These are phyloP conservation scores for Jordanella pulchra DNA, from an alignment of 2,797 vertebrate species.

Conservation along the genomic window DNA sequence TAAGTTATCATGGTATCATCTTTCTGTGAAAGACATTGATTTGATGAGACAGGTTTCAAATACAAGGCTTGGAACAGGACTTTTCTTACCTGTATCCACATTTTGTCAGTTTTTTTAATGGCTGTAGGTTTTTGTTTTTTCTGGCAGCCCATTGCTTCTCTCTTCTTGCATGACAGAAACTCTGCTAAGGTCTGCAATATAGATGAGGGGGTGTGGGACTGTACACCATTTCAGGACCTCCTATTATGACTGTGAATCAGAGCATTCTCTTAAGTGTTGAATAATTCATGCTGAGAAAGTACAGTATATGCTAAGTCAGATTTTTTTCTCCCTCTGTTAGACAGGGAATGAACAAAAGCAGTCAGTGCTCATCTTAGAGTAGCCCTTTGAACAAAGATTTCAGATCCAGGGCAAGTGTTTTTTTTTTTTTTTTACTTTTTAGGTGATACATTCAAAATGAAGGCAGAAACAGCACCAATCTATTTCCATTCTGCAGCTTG, in stretches of 20 bases:
- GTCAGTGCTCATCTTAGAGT: constrained; percentile 30
- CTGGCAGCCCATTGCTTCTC: constrained; percentile 21
- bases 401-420: constrained; percentile 19
- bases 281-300: constrained; percentile 73
- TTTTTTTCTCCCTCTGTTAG: constrained; percentile 46
- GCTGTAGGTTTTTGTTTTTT: constrained; percentile 19
- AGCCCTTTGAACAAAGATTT: constrained; percentile 20
- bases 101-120: neutral
- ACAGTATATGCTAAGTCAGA: constrained; percentile 75
- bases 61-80: too few relatives aligned
- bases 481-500: constrained; percentile 31
- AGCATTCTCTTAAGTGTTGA: constrained; percentile 64
- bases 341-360: constrained; percentile 42
- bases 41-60: neutral
- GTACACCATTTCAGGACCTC: constrained; percentile 69
- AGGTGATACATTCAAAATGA: constrained; percentile 38
- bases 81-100: neutral
- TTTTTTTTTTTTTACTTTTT: constrained; percentile 33
- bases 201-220: constrained; percentile 56
- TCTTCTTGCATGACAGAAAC: constrained; percentile 60
- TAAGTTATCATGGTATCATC: neutral
- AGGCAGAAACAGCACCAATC: constrained; percentile 13
- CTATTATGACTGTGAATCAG: constrained; percentile 72
- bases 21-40: constrained; percentile 13
- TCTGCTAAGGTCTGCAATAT: constrained; percentile 68